Percentiles rank a stretch among this genome's conserved stretches.
phyloP scores from a whole-genome alignment of 2,888 invertebrate genomes.

The Chrysolina americana region DNA sequence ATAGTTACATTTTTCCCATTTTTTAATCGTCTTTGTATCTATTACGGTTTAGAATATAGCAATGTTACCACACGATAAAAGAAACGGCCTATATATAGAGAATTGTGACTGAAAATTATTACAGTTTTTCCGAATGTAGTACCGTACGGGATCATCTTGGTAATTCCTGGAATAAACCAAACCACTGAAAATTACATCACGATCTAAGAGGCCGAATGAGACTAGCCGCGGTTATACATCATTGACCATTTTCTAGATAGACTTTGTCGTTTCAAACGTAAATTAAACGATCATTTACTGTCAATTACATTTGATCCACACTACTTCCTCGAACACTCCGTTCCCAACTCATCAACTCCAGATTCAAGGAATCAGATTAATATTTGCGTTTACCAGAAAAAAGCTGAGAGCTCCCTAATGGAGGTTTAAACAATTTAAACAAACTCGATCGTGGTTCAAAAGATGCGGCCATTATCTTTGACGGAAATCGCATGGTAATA shows the following conservation, averaged over 20 bases:
- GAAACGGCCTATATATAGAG: no score
- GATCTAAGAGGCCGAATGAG: conserved; percentile 7
- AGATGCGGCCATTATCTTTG: conserved; percentile 60
- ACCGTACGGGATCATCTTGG: not conserved
- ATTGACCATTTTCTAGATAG: conserved; percentile 5
- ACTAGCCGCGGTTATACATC: not conserved
- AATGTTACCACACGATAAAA: no score
- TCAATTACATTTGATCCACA: conserved; percentile 20
- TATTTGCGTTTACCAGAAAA: conserved; percentile 12
- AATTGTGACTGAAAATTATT: no score
- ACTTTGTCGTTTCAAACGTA: conserved; percentile 23
- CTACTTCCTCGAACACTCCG: conserved; percentile 21
- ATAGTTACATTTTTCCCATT: no score
- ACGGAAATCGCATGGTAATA: conserved; percentile 60
- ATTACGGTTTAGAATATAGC: no score
- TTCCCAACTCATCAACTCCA: conserved; percentile 14
- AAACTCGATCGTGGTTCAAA: conserved; percentile 58
- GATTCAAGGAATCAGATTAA: conserved; percentile 21
- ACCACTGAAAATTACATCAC: not conserved
- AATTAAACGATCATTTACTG: conserved; percentile 25
- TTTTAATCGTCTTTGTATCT: no score
- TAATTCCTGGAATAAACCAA: not conserved
- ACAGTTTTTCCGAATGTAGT: no score
- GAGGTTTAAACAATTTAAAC: conserved; percentile 48
- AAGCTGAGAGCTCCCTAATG: conserved; percentile 48